Evolutionary conservation across 2,113 vertebrate species (phyloP), one percentile per base, ranked within the genome.

Genomic region (Bagarius yarrelli): DNA sequence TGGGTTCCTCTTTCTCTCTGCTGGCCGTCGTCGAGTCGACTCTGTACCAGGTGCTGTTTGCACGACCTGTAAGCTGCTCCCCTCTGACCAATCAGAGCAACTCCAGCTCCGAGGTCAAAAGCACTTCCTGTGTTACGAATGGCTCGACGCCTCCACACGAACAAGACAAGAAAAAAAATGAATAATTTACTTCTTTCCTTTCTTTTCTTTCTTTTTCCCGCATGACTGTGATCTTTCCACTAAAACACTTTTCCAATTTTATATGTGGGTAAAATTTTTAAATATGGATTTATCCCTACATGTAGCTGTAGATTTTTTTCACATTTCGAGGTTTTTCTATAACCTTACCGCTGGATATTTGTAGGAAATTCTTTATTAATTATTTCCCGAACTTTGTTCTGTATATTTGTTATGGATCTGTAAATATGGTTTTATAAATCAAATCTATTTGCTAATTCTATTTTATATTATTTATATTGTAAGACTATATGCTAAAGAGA

Each of bases 31-130:
- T 96, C 2, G 97, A 99, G 88, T 89, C 93, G 1, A 79, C 76
- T 2, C 1, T 98, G 83, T 89, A 93, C 87, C 86, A 85, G 44
- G 88, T 94, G 53, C 87, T 99, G 21, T 99, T 99, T 85, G 83
- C 92, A 1, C 91, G 88, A 83, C 86, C 47, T 77, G 87, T 91
- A 50, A 18, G 87, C 44, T 88, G 87, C n/a, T 70, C 86, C 21
- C 89, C 91, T 79, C 86, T 90, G 72, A 91, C 89, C 19, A 71
- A 32, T 15, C 89, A 94, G 84, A 81, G 74, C 74, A 55, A 36
- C 18, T 15, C 30, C 50, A 23, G 30, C 47, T 52, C 80, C 32
- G 80, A 81, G 25, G 34, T 40, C 25, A 82, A 36, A 52, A 32
- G 32, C 60, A 32, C 80, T 21, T 25, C 72, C 3, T 15, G 21